Evolutionary conservation across 2,113 vertebrate genomes (phyloP), one percentile per base, ranked within the genome.

Genomic region (Speoplatyrhinus poulsoni): DNA sequence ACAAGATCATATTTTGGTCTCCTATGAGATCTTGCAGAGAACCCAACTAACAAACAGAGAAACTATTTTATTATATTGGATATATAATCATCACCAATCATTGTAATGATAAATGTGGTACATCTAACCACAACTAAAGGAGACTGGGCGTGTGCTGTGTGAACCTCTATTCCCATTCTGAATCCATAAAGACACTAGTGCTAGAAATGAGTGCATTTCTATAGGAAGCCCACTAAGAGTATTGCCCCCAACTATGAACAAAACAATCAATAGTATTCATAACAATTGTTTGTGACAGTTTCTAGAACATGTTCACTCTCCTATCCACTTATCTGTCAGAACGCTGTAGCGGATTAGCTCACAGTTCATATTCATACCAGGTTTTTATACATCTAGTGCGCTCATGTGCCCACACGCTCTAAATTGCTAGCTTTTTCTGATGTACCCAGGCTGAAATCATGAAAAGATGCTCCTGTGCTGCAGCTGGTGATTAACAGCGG

Each of bases 401-500:
- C 54, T 7, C 19, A 12, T 33, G 55, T 7, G 5, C 46, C 36
- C 56, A 76, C 16, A 50, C 46, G 74, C n/a, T 36, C 52, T 48
- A 60, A 62, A 46, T 50, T 55, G 46, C 57, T 33, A 76, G 58
- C 36, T 62, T 26, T 46, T 59, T 12, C 19, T 47, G 54, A 72
- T 85, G 87, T 88, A 89, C 86, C 85, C 10, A 65, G 65, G 67
- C 50, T 74, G 63, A 88, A 76, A 32, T 85, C 74, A 54, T 88
- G 61, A 82, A 85, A 61, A 72, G 63, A 76, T 77, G 68, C n/a
- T 87, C 83, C 76, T 87, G 75, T 69, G 53, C 61, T 62, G 50
- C 10, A 48, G 17, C 76, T 74, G 67, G 59, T 72, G 73, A 86
- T 83, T 70, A 76, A 79, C n/a, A 76, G 65, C 54, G 16, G n/a